These are phyloP conservation scores for Lepidonotus clava DNA, from an alignment of 2,888 invertebrate species.

Conservation along the genomic window DNA sequence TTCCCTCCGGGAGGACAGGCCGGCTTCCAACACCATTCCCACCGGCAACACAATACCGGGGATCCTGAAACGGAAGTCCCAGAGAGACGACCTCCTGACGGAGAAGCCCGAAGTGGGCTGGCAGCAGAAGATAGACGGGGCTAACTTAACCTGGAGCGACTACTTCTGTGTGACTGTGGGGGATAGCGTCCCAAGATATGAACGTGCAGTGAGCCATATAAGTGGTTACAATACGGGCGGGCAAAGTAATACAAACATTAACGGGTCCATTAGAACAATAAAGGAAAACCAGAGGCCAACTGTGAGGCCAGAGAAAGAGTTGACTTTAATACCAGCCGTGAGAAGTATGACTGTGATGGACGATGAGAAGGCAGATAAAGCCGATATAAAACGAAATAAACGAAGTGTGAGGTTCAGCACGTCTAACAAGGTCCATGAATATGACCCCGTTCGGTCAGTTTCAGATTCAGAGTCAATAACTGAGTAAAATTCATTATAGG, in stretches of 20 bases:
- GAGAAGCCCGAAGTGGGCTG: slow-evolving; percentile 25
- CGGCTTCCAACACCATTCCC: too few relatives aligned
- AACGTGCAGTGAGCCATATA: too few relatives aligned
- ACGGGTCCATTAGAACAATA: too few relatives aligned
- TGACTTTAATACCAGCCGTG: neutral
- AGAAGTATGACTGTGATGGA: neutral
- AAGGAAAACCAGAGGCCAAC: too few relatives aligned
- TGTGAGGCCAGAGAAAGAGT: too few relatives aligned
- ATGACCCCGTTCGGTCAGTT: neutral
- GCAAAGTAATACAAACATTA: too few relatives aligned
- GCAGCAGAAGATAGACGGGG: slow-evolving; percentile 1
- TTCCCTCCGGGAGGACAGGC: neutral
- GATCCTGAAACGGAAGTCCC: neutral
- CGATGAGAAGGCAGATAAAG: neutral
- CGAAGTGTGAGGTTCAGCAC: slow-evolving; percentile 15
- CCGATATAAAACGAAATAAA: neutral
- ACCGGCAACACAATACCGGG: too few relatives aligned
- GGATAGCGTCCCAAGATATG: too few relatives aligned
- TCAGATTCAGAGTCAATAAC: neutral
- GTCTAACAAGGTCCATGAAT: slow-evolving; percentile 25
- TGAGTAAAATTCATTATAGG: neutral
- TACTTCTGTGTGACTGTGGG: slow-evolving; percentile 35
- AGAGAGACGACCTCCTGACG: neutral
- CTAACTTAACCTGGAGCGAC: slow-evolving; percentile 23
- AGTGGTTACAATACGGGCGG: too few relatives aligned